These are phyloP conservation scores for cat (Felis catus) DNA, from an alignment of 2,113 vertebrate species.

Conservation along the genomic window DNA sequence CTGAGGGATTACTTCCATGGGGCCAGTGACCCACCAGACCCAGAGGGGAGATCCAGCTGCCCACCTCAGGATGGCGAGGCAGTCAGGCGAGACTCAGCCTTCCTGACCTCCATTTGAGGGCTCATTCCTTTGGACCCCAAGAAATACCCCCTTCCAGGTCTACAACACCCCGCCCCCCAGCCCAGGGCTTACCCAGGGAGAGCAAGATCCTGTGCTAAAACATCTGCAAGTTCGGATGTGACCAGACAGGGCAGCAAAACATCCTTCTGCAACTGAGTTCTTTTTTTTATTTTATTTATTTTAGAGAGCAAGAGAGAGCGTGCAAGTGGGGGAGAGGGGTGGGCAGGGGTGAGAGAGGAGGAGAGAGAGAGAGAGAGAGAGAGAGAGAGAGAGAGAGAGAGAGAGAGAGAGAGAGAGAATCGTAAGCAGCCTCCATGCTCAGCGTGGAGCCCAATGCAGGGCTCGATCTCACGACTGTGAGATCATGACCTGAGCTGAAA, in stretches of 20 bases:
- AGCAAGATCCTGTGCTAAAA: rapidly evolving
- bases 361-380: no score
- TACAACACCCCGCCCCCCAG: neutral
- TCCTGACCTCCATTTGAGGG: neutral
- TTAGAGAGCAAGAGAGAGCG: no score
- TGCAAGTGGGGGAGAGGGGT: no score
- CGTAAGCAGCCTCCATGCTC: no score
- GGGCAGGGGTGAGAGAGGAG: no score
- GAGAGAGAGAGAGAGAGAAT: no score
- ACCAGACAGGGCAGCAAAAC: neutral
- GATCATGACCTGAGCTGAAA: no score
- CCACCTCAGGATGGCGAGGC: no score
- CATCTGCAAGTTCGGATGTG: neutral
- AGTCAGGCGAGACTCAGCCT: neutral
- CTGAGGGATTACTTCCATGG: neutral
- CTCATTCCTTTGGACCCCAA: neutral
- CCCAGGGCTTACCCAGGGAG: neutral
- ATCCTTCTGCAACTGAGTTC: neutral
- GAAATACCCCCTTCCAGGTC: rapidly evolving
- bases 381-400: no score
- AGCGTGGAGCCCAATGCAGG: no score
- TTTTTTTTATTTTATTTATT: no score
- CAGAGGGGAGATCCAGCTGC: neutral
- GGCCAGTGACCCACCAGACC: neutral
- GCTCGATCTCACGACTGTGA: no score